These are phyloP conservation scores for Embidobia sp. DNA, from an alignment of 2,888 invertebrate genomes.

Conservation along the genomic window DNA sequence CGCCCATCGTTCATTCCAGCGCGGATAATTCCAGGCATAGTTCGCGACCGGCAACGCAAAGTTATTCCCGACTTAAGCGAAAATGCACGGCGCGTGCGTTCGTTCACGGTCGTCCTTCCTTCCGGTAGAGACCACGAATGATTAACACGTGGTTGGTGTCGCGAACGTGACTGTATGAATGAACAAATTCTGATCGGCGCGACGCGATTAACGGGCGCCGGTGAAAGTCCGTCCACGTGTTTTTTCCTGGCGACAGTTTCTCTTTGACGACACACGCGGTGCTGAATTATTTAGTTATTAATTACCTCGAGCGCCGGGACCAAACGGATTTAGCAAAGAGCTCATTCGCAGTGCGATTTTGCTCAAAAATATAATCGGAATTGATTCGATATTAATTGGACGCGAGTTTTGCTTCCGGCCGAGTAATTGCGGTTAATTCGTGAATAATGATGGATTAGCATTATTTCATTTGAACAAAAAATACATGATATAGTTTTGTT, in stretches of 20 bases:
- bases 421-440: too few relatives aligned
- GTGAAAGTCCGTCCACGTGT: constrained; percentile 20
- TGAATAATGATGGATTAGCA: too few relatives aligned
- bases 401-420: too few relatives aligned
- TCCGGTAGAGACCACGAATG: constrained; percentile 68
- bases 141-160: constrained; percentile 69
- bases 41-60: constrained; percentile 51
- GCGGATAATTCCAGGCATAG: constrained; percentile 68
- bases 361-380: too few relatives aligned
- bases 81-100: constrained; percentile 67
- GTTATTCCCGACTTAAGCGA: constrained; percentile 71
- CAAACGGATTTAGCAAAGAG: too few relatives aligned
- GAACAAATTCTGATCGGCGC: constrained; percentile 41
- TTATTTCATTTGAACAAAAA: too few relatives aligned
- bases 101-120: constrained; percentile 69
- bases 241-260: constrained; percentile 8
- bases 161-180: constrained; percentile 63
- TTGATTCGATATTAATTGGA: too few relatives aligned
- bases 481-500: too few relatives aligned
- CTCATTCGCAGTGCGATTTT: too few relatives aligned
- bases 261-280: neutral
- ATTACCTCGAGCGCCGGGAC: too few relatives aligned
- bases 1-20: constrained; percentile 68
- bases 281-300: neutral
- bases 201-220: constrained; percentile 1